These are phyloP conservation scores for Panthera uncia DNA, from an alignment of 2,113 vertebrate genomes.

Conservation along the genomic window DNA sequence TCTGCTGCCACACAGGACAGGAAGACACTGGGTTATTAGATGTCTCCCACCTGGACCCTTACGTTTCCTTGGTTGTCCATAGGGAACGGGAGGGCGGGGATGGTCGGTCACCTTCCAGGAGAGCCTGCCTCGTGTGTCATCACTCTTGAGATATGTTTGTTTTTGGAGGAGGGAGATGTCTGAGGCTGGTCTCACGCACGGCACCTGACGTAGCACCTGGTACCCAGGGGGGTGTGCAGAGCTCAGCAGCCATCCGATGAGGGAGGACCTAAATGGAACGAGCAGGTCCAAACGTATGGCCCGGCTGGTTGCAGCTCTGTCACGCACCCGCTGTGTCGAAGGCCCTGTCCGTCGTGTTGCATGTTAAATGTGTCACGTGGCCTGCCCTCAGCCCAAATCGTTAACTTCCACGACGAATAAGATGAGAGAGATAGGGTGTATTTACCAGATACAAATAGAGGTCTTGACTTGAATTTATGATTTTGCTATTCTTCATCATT, in stretches of 20 bases:
- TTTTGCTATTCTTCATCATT: background rate
- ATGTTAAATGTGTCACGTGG: background rate
- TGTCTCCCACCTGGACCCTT: background rate
- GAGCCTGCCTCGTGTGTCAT: background rate
- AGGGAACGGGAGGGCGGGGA: rapidly evolving
- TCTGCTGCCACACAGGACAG: background rate
- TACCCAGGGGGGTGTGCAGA: rapidly evolving
- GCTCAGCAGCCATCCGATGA: background rate
- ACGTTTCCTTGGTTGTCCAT: background rate
- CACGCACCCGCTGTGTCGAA: rapidly evolving
- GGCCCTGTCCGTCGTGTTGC: too few species aligned
- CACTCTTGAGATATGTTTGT: background rate
- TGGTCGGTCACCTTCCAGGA: rapidly evolving
- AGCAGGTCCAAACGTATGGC: rapidly evolving
- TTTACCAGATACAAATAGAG: background rate
- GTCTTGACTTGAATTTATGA: background rate
- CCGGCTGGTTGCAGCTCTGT: rapidly evolving
- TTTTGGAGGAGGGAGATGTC: background rate
- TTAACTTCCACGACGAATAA: background rate
- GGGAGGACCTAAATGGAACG: rapidly evolving
- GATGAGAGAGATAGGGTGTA: background rate
- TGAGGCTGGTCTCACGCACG: rapidly evolving
- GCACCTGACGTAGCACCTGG: background rate
- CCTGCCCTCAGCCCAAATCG: background rate
- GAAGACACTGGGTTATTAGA: background rate